These are phyloP conservation scores for Adelognathus sp. DNA, from an alignment of 2,888 invertebrate species.

Conservation along the genomic window DNA sequence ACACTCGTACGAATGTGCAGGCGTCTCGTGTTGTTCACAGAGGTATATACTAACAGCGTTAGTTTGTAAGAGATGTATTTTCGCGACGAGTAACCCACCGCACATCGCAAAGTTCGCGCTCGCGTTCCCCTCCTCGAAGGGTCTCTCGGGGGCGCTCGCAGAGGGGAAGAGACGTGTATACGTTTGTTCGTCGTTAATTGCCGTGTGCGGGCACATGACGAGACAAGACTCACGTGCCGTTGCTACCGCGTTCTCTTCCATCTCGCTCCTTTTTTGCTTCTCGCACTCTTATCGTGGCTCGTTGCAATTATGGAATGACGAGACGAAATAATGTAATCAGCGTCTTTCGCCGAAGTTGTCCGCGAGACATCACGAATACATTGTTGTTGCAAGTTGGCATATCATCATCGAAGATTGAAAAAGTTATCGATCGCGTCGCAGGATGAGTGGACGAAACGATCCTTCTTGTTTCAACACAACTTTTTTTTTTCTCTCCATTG, in stretches of 20 bases:
- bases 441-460: too few species aligned
- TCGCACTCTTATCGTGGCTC: neutral
- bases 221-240: conserved; percentile 35
- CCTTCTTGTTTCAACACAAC: too few species aligned
- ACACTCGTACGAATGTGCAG: conserved; percentile 8
- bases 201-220: conserved; percentile 37
- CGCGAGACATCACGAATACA: neutral
- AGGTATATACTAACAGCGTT: neutral
- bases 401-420: neutral
- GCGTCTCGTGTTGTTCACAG: neutral
- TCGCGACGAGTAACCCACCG: conserved; percentile 2
- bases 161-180: neutral
- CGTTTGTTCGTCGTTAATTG: conserved; percentile 43
- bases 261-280: neutral
- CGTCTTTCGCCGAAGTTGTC: neutral
- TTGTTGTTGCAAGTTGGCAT: neutral
- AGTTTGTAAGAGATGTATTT: conserved; percentile 8
- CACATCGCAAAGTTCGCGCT: neutral
- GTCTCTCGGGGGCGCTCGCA: neutral
- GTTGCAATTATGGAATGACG: neutral
- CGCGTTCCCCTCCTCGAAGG: conserved; percentile 7
- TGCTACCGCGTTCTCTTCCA: neutral
- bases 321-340: neutral
- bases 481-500: too few species aligned
- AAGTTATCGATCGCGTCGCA: neutral